These are phyloP conservation scores for Cirrhinus mrigala DNA, from an alignment of 2,797 vertebrate genomes.

Conservation along the genomic window DNA sequence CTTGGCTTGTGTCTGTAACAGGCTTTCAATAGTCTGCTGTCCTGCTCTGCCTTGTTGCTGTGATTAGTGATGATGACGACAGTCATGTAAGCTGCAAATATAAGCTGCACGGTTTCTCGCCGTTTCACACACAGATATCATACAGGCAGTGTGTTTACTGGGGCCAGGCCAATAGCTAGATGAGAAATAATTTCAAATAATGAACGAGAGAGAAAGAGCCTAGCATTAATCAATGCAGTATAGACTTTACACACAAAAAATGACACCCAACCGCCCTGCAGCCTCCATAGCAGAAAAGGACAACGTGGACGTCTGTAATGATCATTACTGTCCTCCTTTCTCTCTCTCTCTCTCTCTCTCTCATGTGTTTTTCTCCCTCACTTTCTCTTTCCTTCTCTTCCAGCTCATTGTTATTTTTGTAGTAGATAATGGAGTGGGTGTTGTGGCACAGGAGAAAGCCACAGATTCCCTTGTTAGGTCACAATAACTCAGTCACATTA, in stretches of 20 bases:
- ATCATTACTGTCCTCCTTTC: conserved; percentile 52
- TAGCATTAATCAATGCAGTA: conserved; percentile 40
- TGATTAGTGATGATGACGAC: conserved; percentile 53
- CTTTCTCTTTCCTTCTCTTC: conserved; percentile 49
- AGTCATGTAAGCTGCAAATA: conserved; percentile 47
- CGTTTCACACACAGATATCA: conserved; percentile 37
- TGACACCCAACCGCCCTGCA: conserved; percentile 68
- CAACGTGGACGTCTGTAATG: conserved; percentile 31
- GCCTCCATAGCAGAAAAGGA: conserved; percentile 57
- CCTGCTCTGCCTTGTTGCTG: conserved; percentile 45
- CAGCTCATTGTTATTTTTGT: conserved; percentile 63
- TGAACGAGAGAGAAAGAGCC: conserved; percentile 23
- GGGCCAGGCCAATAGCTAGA: conserved; percentile 21
- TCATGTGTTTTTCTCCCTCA: background rate
- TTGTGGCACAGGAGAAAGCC: conserved; percentile 38
- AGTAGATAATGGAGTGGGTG: conserved; percentile 69
- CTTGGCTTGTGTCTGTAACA: conserved; percentile 47
- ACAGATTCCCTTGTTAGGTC: conserved; percentile 12
- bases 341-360: conserved; percentile 43
- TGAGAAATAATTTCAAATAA: conserved; percentile 42
- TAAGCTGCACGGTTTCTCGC: conserved; percentile 20
- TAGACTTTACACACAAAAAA: conserved; percentile 46
- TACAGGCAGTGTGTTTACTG: conserved; percentile 23
- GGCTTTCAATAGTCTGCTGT: conserved; percentile 41
- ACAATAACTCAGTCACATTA: conserved; percentile 10